Base-by-base conservation (phyloP, 2,113 vertebrate species). In the Paratilapia polleni region DNA sequence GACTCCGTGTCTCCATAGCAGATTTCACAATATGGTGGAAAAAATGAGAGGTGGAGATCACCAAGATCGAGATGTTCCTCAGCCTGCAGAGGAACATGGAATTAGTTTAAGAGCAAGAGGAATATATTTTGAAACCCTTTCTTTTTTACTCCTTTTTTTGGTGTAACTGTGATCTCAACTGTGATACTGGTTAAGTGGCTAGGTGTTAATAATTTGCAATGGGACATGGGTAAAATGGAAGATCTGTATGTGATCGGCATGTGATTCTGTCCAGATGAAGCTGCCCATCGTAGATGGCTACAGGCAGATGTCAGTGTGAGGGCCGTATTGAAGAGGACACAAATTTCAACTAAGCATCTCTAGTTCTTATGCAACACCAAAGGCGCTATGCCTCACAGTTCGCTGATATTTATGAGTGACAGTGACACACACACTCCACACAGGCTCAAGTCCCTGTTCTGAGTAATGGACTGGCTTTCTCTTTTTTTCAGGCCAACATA, bases 21-120 rank as follows among this genome's bases (percentile, higher is more conserved):
- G 8, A 77, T 74, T 77, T 70, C n/a, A 59, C 38, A 78, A 56
- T 70, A 36, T 22, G 20, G 12, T 47, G 15, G 3, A 81, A 43
- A 43, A 74, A 96, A 34, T 97, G 97, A 0, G 97, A 98, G 80
- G 96, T 95, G 83, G 97, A 99, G 94, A 92, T 95, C 0, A 94
- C 92, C n/a, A 99, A 99, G 92, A 79, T 99, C 96, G 98, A 99
- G 92, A 98, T 97, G 81, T 93, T 99, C 56, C 95, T 99, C 22
- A 96, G 94, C 83, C 89, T 97, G 84, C 94, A 97, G 89, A 96
- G 96, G n/a, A n/a, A n/a, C n/a, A n/a, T n/a, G n/a, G n/a, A n/a
- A n/a, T n/a, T n/a, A n/a, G n/a, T n/a, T n/a, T n/a, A n/a, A n/a
- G n/a, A n/a, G n/a, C n/a, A n/a, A n/a, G n/a, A n/a, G n/a, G n/a